Conservation (phyloP, 2,113 vertebrate species). For the Clarias batrachus region DNA sequence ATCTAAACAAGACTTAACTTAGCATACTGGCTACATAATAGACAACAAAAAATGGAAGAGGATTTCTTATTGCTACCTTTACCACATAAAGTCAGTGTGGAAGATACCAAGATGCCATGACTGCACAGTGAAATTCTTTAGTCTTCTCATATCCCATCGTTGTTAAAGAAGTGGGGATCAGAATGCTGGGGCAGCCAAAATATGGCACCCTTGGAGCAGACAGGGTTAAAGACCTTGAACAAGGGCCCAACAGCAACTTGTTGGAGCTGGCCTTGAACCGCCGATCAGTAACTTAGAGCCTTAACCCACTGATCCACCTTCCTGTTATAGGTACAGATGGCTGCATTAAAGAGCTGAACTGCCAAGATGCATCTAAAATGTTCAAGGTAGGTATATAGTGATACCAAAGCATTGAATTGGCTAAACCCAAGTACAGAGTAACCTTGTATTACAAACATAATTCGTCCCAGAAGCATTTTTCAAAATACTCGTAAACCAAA, state of each 20-base stretch:
- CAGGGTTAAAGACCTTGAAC: too few relatives aligned
- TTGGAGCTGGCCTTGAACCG: too few relatives aligned
- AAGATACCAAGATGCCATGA: background rate
- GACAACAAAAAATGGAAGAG: background rate
- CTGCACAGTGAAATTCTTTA: too few relatives aligned
- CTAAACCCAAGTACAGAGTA: background rate
- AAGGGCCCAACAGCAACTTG: too few relatives aligned
- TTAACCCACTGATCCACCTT: background rate
- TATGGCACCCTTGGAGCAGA: too few relatives aligned
- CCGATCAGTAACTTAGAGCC: too few relatives aligned
- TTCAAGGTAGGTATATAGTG: background rate
- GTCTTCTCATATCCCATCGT: too few relatives aligned
- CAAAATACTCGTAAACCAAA: too few relatives aligned
- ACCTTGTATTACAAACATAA: too few relatives aligned
- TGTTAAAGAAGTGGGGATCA: too few relatives aligned
- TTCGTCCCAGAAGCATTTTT: too few relatives aligned
- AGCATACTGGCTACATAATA: background rate
- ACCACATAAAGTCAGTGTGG: background rate
- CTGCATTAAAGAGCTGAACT: background rate
- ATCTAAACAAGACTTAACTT: background rate
- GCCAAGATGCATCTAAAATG: background rate
- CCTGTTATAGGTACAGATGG: background rate
- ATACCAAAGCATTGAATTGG: background rate
- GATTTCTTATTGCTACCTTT: background rate
- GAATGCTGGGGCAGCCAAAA: too few relatives aligned